These are phyloP conservation scores for Cantharis rufa DNA, from an alignment of 2,888 invertebrate genomes.

Conservation along the genomic window DNA sequence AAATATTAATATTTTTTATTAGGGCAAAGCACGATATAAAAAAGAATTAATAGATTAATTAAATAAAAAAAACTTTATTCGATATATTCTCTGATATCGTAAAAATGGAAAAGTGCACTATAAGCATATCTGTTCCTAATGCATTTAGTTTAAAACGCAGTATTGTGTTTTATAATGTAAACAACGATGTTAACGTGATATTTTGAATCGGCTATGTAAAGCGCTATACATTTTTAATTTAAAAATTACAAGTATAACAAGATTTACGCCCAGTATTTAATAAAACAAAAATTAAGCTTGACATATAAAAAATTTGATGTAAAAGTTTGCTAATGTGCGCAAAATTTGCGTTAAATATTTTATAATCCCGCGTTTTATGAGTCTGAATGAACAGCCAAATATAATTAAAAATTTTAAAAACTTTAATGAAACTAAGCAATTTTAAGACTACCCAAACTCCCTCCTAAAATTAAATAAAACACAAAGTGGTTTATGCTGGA, in stretches of 20 bases:
- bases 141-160: too few relatives aligned
- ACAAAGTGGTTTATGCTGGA: background rate
- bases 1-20: background rate
- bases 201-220: background rate
- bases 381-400: conserved; percentile 5
- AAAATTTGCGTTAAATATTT: conserved; percentile 1
- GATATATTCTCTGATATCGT: background rate
- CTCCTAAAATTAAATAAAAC: background rate
- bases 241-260: background rate
- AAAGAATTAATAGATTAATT: background rate
- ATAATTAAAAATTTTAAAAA: conserved; percentile 2
- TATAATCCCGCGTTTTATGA: conserved; percentile 4
- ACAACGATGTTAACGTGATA: background rate
- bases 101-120: background rate
- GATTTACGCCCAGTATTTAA: background rate
- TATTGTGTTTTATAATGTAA: background rate
- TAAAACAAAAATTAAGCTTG: background rate
- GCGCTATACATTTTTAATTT: background rate
- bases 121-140: too few relatives aligned
- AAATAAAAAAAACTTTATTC: too few relatives aligned
- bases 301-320: background rate
- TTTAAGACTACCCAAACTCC: background rate
- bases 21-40: background rate
- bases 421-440: background rate
- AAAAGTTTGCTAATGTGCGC: background rate